Percentiles rank a stretch among this genome's conserved stretches.
These are phyloP conservation scores for Cryptomyrus ogoouensis DNA, from an alignment of 2,113 vertebrate species.

Conservation along the genomic window DNA sequence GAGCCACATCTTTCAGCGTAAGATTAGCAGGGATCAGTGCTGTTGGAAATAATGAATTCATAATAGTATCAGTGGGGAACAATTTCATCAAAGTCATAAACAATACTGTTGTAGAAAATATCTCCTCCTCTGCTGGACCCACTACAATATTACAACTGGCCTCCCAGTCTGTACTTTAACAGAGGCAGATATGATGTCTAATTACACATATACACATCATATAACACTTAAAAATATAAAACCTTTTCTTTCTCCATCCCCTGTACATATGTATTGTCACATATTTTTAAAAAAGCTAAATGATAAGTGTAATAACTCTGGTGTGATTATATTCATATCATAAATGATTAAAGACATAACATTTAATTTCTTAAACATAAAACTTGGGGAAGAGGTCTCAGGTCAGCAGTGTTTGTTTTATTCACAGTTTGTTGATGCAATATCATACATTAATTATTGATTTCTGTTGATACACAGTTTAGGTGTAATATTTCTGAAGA, in stretches of 20 bases:
- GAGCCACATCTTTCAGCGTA: constrained; percentile 23
- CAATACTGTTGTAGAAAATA: constrained; percentile 24
- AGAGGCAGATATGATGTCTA: constrained; percentile 19
- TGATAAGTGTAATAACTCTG: constrained; percentile 4
- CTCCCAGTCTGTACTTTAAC: constrained; percentile 23
- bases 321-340: constrained; percentile 11
- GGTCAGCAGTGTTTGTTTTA: not conserved
- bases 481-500: not conserved
- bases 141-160: constrained; percentile 16
- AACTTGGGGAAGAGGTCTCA: not conserved
- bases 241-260: not conserved
- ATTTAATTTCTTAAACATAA: constrained; percentile 15
- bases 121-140: constrained; percentile 7
- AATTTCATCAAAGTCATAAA: constrained; percentile 28
- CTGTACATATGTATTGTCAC: constrained; percentile 9
- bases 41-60: constrained; percentile 29
- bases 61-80: constrained; percentile 27
- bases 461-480: not conserved
- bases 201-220: not conserved
- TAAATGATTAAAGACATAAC: not conserved
- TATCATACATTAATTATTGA: constrained; percentile 10
- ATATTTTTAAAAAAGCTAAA: constrained; percentile 11
- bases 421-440: not conserved
- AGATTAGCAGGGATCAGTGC: constrained; percentile 29
- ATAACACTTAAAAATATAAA: constrained; percentile 19